A percentile compares a stretch with the other conserved stretches of the same genome.
phyloP scores from a whole-genome alignment of 2,888 invertebrate species.

The Acronicta psi region DNA sequence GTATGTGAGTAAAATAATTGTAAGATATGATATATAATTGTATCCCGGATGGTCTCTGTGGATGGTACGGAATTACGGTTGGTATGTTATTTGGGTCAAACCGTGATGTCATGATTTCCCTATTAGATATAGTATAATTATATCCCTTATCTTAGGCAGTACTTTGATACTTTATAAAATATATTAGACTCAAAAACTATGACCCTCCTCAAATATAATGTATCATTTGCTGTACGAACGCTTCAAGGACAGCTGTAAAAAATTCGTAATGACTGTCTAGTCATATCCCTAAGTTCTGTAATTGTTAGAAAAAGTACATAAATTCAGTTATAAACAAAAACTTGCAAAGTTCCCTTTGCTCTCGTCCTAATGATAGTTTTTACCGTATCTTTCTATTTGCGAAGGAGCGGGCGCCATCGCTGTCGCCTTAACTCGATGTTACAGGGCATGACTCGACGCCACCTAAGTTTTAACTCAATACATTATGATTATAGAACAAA shows the following conservation, averaged over 20 bases:
- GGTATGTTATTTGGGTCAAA: no score
- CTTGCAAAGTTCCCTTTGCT: conserved; percentile 39
- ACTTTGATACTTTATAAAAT: no score
- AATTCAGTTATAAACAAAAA: conserved; percentile 43
- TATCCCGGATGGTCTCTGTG: no score
- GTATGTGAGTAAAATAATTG: no score
- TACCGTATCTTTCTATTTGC: conserved; percentile 67
- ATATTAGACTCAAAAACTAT: no score
- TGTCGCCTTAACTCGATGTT: conserved; percentile 60
- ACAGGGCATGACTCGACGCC: conserved; percentile 28
- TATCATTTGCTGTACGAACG: background rate
- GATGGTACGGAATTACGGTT: no score
- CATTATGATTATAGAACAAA: conserved; percentile 35
- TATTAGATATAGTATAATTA: no score
- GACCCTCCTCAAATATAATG: no score
- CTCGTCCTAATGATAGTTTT: conserved; percentile 67
- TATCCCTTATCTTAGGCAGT: no score
- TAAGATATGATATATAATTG: no score
- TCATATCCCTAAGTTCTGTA: conserved; percentile 23
- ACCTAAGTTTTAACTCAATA: conserved; percentile 51
- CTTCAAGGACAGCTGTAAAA: conserved; percentile 5
- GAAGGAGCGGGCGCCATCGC: conserved; percentile 39
- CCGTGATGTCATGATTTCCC: no score
- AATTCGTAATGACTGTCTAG: conserved; percentile 12
- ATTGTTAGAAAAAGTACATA: conserved; percentile 48